Evolutionary conservation across 1,140 invertebrate species (phyloP).

Genomic region (Mycetomoellerius zeteki): DNA sequence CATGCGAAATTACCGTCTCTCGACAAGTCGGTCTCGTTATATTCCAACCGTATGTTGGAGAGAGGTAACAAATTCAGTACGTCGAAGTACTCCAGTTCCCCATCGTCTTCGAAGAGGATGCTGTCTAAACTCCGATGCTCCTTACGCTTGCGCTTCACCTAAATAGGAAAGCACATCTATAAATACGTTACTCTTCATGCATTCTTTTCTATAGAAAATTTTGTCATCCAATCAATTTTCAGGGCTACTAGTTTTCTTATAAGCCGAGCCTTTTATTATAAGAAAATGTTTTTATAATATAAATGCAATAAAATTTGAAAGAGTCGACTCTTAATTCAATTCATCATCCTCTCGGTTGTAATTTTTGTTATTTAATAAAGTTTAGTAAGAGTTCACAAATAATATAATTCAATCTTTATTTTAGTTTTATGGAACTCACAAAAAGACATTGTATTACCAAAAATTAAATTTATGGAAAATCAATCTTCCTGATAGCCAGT

Average conservation of each 20-base stretch:
- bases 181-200: not conserved
- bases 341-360: not conserved
- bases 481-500: not conserved
- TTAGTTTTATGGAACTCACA: not conserved
- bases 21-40: constrained; percentile 73
- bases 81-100: constrained; percentile 85
- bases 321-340: not conserved
- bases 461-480: not conserved
- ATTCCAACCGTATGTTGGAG: constrained; percentile 83
- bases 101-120: constrained; percentile 84
- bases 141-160: constrained; percentile 86
- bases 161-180: constrained; percentile 19
- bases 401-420: constrained; percentile 20
- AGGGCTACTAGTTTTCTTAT: not conserved
- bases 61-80: constrained; percentile 84
- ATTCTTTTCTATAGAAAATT: not conserved
- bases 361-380: not conserved
- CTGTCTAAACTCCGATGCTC: constrained; percentile 85
- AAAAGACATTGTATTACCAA: not conserved
- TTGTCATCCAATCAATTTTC: not conserved
- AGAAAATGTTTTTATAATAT: constrained; percentile 11
- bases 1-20: constrained; percentile 57
- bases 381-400: not conserved
- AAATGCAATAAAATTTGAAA: not conserved
- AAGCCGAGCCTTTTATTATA: not conserved